A percentile compares a stretch with the other conserved stretches of the same genome.
These are phyloP conservation scores for Coremacera marginata DNA, from an alignment of 2,888 invertebrate species.

Conservation along the genomic window DNA sequence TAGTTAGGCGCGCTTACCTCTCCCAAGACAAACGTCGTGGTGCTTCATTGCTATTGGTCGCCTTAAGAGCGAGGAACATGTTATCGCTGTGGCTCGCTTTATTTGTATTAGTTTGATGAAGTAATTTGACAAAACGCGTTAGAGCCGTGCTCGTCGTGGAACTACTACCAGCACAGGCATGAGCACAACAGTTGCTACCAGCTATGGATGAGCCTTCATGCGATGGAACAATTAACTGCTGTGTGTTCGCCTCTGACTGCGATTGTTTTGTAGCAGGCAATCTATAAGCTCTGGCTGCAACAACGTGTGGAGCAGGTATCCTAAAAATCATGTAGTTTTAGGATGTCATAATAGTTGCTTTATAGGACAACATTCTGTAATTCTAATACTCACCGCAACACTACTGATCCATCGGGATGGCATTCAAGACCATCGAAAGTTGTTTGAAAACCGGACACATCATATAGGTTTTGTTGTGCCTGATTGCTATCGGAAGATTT, in stretches of 20 bases:
- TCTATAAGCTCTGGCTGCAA: constrained; percentile 72
- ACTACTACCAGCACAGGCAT: constrained; percentile 51
- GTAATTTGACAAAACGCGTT: constrained; percentile 62
- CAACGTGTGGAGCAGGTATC: constrained; percentile 73
- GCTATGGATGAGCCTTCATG: constrained; percentile 52
- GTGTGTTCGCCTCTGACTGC: constrained; percentile 19
- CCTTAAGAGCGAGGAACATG: constrained; percentile 56
- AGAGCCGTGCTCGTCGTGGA: constrained; percentile 53
- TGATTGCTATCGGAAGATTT: constrained; percentile 67
- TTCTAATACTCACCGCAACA: constrained; percentile 72
- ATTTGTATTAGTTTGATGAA: constrained; percentile 61
- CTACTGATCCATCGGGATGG: constrained; percentile 73
- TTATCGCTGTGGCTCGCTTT: constrained; percentile 46
- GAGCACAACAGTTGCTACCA: constrained; percentile 38
- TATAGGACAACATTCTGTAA: background rate
- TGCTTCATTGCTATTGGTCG: constrained; percentile 68
- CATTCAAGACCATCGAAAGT: constrained; percentile 70
- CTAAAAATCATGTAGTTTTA: constrained; percentile 55
- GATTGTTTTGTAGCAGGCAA: constrained; percentile 66
- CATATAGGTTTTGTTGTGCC: constrained; percentile 37
- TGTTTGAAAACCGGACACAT: constrained; percentile 58
- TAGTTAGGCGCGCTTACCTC: constrained; percentile 65
- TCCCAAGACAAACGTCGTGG: constrained; percentile 73
- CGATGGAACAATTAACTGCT: constrained; percentile 38
- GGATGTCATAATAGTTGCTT: too few relatives aligned